Conservation (phyloP, 2,113 vertebrate genomes). For the Bettongia penicillata region DNA sequence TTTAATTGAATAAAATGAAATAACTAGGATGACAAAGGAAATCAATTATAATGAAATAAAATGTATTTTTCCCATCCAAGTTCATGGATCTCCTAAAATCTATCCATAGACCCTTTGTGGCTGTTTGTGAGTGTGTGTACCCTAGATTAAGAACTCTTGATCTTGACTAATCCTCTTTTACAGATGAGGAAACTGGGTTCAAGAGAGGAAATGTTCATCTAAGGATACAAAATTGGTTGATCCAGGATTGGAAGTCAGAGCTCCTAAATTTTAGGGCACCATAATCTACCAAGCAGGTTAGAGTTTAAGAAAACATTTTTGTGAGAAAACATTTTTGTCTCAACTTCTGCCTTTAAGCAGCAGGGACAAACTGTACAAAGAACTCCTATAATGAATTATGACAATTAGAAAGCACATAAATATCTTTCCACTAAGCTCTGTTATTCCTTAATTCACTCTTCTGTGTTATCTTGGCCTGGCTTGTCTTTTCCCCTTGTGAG, state of each 20-base stretch:
- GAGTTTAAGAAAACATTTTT: not conserved
- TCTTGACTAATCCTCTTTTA: not conserved
- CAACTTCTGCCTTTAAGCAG: not conserved
- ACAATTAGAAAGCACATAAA: not conserved
- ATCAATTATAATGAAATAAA: not conserved
- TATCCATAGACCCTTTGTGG: not conserved
- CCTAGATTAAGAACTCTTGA: not conserved
- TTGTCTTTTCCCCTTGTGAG: not conserved
- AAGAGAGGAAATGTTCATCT: not conserved
- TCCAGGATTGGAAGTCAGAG: not conserved
- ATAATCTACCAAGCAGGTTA: not conserved
- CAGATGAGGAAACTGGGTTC: not conserved
- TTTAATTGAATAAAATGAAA: not conserved
- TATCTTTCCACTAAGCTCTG: not conserved
- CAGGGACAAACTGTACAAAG: not conserved
- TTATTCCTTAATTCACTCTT: not conserved
- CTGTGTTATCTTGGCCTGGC: not conserved
- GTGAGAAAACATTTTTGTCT: not conserved
- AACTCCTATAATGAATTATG: not conserved
- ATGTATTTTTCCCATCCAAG: not conserved
- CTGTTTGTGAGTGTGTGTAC: not conserved
- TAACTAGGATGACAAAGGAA: not conserved
- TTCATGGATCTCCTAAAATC: not conserved
- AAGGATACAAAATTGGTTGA: not conserved
- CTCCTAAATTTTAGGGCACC: not conserved